These are phyloP conservation scores for Numenius arquata DNA, from an alignment of 2,113 vertebrate species.

Conservation along the genomic window DNA sequence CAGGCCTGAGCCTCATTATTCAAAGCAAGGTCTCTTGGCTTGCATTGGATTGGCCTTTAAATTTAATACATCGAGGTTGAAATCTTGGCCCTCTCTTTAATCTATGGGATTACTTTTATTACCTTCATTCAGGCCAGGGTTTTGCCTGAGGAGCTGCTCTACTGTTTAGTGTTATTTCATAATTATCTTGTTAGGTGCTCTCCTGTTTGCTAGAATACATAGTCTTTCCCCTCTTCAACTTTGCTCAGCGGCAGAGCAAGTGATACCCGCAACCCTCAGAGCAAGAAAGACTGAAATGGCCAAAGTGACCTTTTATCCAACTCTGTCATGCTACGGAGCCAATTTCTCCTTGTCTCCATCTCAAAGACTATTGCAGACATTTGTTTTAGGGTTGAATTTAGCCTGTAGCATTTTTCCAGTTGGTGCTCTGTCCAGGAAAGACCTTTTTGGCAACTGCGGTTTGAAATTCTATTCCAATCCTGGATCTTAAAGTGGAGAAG, in stretches of 20 bases:
- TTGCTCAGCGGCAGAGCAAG: neutral
- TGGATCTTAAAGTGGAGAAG: neutral
- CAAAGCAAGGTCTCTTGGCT: neutral
- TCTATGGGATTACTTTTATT: neutral
- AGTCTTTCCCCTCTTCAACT: neutral
- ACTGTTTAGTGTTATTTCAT: neutral
- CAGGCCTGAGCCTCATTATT: neutral
- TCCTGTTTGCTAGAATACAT: neutral
- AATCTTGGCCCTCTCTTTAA: neutral
- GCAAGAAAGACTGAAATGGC: neutral
- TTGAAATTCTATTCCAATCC: neutral
- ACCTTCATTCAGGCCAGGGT: neutral
- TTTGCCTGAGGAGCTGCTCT: neutral
- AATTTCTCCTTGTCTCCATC: neutral
- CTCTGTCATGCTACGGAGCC: neutral
- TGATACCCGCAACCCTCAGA: neutral
- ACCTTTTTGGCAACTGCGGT: neutral
- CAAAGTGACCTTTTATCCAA: neutral
- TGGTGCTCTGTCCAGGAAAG: constrained; percentile 6
- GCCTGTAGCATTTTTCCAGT: neutral
- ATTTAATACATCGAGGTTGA: neutral
- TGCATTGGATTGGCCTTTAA: neutral
- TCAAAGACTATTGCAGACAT: neutral
- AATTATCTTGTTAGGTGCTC: neutral
- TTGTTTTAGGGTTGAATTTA: neutral